Base-by-base conservation (phyloP, 2,888 invertebrate species). In the Arctia plantaginis region DNA sequence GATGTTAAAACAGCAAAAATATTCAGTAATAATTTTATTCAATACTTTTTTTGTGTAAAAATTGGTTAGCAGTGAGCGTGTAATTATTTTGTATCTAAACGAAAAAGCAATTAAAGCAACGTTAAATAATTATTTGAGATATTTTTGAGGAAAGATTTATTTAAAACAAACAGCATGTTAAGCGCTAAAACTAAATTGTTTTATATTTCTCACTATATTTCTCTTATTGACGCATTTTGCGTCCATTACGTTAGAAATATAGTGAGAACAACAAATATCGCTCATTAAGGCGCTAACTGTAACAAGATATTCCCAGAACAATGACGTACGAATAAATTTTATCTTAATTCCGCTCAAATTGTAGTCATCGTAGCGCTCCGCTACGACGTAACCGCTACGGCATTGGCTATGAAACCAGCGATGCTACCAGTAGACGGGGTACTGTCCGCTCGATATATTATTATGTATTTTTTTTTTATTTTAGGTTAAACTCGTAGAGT, bases 281-380 rank as follows among this genome's bases (percentile, higher is more conserved):
- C 66, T 75, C 71, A 72, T 73, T 80, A 69, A 69, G 55, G 68
- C 68, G 77, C 79, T 84, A 80, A 79, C 75, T 75, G 74, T 79
- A 73, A 74, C 77, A 74, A 79, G 83, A 85, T 81, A 78, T 74
- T 75, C 70, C 70, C 47, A 72, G 71, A 78, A 84, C 81, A 85
- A 85, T 85, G 85, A 83, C 74, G 78, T 79, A 73, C 33, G 69
- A 83, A 84, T 84, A 85, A 80, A 84, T 85, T 80, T 74, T 83
- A 85, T 85, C 84, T 85, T 82, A 84, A 85, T 85, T 81, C 82
- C 65, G 72, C 73, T 84, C 83, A 85, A 84, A 84, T 81, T 81
- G 85, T 84, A 81, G 73, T 75, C 35, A 71, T 75, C 68, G 82
- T 83, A 80, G 71, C 76, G 39, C 69, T 72, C 66, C 72, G 41